These are phyloP conservation scores for Bombylius discolor DNA, from an alignment of 2,888 invertebrate genomes.

Conservation along the genomic window DNA sequence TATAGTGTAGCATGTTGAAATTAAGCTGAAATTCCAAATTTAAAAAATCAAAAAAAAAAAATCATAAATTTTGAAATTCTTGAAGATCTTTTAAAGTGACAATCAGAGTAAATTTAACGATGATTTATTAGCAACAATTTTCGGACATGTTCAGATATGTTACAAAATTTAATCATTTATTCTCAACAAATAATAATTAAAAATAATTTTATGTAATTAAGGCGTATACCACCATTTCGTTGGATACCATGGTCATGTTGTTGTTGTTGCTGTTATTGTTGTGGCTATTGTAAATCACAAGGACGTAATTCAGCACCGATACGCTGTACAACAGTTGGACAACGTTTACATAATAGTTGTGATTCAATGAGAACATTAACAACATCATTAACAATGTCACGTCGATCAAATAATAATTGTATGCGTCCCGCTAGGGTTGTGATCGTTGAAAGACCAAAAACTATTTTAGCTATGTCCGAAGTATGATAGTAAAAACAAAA, in stretches of 20 bases:
- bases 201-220: slow-evolving; percentile 11
- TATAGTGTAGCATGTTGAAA: too few species aligned
- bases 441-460: slow-evolving; percentile 30
- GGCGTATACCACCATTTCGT: slow-evolving; percentile 50
- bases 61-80: too few species aligned
- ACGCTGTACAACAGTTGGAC: slow-evolving; percentile 32
- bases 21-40: too few species aligned
- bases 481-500: slow-evolving; percentile 27
- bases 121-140: too few species aligned
- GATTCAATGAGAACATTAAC: slow-evolving; percentile 36
- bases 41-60: too few species aligned
- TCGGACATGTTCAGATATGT: too few species aligned
- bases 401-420: slow-evolving; percentile 29
- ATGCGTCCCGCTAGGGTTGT: slow-evolving; percentile 27
- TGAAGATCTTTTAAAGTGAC: too few species aligned
- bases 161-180: too few species aligned
- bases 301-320: slow-evolving; percentile 25
- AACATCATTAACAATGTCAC: slow-evolving; percentile 33
- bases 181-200: too few species aligned
- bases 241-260: slow-evolving; percentile 43
- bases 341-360: slow-evolving; percentile 33
- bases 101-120: too few species aligned
- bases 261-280: slow-evolving; percentile 30
- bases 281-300: slow-evolving; percentile 39
- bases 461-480: slow-evolving; percentile 31